Evolutionary conservation across 2,888 invertebrate species (phyloP).

Genomic region (Acronicta alni): DNA sequence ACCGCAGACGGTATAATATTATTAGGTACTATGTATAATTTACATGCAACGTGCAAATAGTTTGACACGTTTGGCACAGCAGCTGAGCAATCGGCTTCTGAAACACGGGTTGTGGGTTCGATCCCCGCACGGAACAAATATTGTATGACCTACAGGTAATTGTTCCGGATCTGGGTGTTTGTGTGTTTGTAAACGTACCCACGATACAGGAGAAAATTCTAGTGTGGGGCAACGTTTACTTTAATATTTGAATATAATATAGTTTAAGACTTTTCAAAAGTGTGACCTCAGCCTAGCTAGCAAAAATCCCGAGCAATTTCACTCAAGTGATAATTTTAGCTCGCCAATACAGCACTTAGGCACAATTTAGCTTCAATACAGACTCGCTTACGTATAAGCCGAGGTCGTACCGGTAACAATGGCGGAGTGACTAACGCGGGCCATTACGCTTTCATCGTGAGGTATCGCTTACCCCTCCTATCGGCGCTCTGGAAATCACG

Average conservation of each 20-base stretch:
- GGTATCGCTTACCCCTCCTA: constrained; percentile 65
- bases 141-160: too few species aligned
- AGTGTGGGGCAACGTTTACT: too few species aligned
- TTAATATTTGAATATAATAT: too few species aligned
- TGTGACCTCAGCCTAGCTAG: too few species aligned
- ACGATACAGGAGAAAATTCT: too few species aligned
- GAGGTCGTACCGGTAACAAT: constrained; percentile 55
- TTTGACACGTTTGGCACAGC: too few species aligned
- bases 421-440: constrained; percentile 62
- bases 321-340: constrained; percentile 32
- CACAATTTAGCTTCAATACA: constrained; percentile 41
- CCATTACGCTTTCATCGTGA: constrained; percentile 68
- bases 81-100: too few species aligned
- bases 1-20: not conserved
- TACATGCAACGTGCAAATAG: not conserved
- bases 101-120: too few species aligned
- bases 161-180: too few species aligned
- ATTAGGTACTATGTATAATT: not conserved
- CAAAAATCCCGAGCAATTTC: constrained; percentile 27
- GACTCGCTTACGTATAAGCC: constrained; percentile 32
- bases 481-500: constrained; percentile 47
- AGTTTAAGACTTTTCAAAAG: too few species aligned
- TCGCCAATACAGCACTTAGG: constrained; percentile 36
- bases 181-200: too few species aligned
- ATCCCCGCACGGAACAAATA: too few species aligned